A percentile compares a stretch with the other conserved stretches of the same genome.
Conservation (phyloP, 2,888 invertebrate species). For the Peribatodes rhomboidaria region DNA sequence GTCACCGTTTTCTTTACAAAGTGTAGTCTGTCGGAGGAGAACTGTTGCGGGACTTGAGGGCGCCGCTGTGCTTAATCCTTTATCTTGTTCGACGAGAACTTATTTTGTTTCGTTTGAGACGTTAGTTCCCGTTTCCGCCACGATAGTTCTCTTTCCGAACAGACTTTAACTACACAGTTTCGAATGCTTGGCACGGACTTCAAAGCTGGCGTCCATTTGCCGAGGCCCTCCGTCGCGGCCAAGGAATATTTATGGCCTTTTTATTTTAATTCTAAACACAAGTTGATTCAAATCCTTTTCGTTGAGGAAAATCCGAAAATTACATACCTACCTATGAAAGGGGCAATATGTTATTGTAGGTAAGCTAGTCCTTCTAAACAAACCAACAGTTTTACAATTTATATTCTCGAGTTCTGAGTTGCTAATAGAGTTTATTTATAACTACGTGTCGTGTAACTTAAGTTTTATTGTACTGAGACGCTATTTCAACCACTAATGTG, state of each 20-base stretch:
- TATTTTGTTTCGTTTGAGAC: too few species aligned
- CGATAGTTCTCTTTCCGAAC: too few species aligned
- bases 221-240: slow-evolving; percentile 13
- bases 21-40: too few species aligned
- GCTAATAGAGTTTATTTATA: background rate
- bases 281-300: background rate
- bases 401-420: too few species aligned
- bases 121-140: too few species aligned
- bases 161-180: too few species aligned
- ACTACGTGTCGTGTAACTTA: background rate
- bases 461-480: slow-evolving; percentile 27
- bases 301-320: background rate
- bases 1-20: slow-evolving; percentile 24
- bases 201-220: slow-evolving; percentile 2
- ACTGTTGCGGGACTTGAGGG: too few species aligned
- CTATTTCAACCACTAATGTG: slow-evolving; percentile 51
- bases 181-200: slow-evolving; percentile 18
- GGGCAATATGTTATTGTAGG: background rate
- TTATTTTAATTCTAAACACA: slow-evolving; percentile 16
- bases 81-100: too few species aligned
- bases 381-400: too few species aligned
- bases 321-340: background rate
- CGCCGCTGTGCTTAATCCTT: too few species aligned
- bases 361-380: too few species aligned
- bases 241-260: slow-evolving; percentile 33